phyloP scores from a whole-genome alignment of 2,797 vertebrate genomes.

The Morus bassanus region DNA sequence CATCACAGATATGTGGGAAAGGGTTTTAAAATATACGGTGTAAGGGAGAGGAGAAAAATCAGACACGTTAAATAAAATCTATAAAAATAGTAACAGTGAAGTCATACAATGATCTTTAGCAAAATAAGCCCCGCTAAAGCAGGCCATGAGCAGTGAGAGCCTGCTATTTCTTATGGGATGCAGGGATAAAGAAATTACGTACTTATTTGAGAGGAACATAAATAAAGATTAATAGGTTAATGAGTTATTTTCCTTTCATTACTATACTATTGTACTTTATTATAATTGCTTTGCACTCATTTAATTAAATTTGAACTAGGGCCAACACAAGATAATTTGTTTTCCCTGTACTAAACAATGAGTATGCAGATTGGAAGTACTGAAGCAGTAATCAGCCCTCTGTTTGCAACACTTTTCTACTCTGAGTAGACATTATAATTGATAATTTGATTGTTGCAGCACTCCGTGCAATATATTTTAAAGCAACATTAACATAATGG shows the following conservation, averaged over 20 bases:
- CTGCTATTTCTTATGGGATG: slow-evolving; percentile 77
- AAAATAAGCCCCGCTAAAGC: slow-evolving; percentile 64
- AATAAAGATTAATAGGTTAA: slow-evolving; percentile 98
- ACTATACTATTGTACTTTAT: slow-evolving; percentile 91
- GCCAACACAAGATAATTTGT: slow-evolving; percentile 97
- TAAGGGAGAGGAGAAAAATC: slow-evolving; percentile 18
- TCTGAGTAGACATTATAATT: slow-evolving; percentile 86
- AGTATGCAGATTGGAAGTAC: slow-evolving; percentile 90
- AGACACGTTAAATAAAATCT: slow-evolving; percentile 49
- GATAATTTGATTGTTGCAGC: slow-evolving; percentile 87
- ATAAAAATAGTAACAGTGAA: slow-evolving; percentile 52
- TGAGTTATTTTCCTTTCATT: slow-evolving; percentile 98
- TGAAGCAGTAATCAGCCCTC: slow-evolving; percentile 89
- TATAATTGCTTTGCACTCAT: slow-evolving; percentile 92
- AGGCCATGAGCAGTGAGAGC: slow-evolving; percentile 66
- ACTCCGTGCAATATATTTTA: slow-evolving; percentile 85
- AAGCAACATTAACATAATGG: slow-evolving; percentile 86
- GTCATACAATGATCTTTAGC: slow-evolving; percentile 59
- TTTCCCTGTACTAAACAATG: slow-evolving; percentile 96
- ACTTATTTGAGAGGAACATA: slow-evolving; percentile 85
- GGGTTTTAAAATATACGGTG: slow-evolving; percentile 25
- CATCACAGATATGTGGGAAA: slow-evolving; percentile 45
- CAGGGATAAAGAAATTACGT: slow-evolving; percentile 85
- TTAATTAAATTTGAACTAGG: slow-evolving; percentile 97
- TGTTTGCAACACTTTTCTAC: slow-evolving; percentile 85